Evolutionary conservation across 1,140 invertebrate genomes (phyloP).

Genomic region (Heliconius nattereri): DNA sequence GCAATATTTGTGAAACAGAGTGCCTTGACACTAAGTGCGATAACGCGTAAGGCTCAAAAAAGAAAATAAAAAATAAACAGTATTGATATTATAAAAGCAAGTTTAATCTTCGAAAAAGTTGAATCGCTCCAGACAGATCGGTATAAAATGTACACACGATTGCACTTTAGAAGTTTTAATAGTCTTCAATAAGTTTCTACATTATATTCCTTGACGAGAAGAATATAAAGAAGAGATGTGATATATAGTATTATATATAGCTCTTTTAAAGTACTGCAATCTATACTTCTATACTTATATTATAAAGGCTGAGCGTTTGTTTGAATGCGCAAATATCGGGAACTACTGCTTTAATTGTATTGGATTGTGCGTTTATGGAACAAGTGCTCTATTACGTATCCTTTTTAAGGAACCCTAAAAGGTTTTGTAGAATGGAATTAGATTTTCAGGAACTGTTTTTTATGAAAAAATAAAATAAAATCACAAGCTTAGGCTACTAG

Average conservation of each 20-base stretch:
- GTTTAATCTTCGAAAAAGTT: not conserved
- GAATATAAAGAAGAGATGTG: not conserved
- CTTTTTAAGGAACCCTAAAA: too few relatives aligned
- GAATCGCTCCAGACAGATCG: not conserved
- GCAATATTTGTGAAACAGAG: too few relatives aligned
- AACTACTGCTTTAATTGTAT: too few relatives aligned
- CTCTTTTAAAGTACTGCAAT: not conserved
- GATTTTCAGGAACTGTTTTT: too few relatives aligned
- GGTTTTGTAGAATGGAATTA: too few relatives aligned
- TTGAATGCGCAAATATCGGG: too few relatives aligned
- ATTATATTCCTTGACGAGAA: constrained; percentile 9
- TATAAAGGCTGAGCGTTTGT: too few relatives aligned
- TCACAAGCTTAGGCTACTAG: too few relatives aligned
- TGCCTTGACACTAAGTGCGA: not conserved
- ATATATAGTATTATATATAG: not conserved
- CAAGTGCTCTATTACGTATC: too few relatives aligned
- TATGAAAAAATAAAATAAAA: too few relatives aligned
- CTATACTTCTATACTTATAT: too few relatives aligned
- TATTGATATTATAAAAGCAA: not conserved
- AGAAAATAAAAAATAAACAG: not conserved
- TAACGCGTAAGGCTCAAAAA: not conserved
- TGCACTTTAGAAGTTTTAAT: constrained; percentile 15
- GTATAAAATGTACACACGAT: not conserved
- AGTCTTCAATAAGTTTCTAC: constrained; percentile 15
- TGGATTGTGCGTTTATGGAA: too few relatives aligned